phyloP scores from a whole-genome alignment of 2,797 vertebrate genomes.

The Nasua narica region DNA sequence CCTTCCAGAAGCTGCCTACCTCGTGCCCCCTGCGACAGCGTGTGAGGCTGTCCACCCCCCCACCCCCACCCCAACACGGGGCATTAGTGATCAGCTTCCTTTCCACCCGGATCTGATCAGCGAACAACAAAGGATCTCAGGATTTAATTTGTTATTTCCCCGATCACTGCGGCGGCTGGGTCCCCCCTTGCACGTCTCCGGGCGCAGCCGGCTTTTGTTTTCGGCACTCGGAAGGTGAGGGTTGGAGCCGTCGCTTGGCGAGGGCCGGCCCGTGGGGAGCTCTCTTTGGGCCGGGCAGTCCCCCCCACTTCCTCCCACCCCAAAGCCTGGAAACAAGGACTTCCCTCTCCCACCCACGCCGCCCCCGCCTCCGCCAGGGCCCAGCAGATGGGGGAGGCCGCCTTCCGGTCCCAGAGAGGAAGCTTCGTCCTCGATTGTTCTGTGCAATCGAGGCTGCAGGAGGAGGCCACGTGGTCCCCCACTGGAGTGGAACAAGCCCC shows the following conservation, averaged over 20 bases:
- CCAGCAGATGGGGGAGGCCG: constrained; percentile 4
- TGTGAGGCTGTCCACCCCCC: fast-evolving
- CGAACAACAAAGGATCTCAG: not conserved
- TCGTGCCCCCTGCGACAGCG: not conserved
- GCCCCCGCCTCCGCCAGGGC: not conserved
- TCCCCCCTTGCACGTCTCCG: fast-evolving
- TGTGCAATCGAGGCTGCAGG: constrained; percentile 1
- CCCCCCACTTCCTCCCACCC: constrained; percentile 50
- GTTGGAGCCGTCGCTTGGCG: not conserved
- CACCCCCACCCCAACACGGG: too few relatives aligned
- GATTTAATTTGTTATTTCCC: not conserved
- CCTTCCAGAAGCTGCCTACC: not conserved
- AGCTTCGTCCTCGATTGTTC: constrained; percentile 64
- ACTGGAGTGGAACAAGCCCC: not conserved
- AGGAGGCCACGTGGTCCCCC: constrained; percentile 48
- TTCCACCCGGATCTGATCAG: not conserved
- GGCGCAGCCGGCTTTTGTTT: not conserved
- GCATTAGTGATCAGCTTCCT: not conserved
- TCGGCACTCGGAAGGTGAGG: not conserved
- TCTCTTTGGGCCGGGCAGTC: not conserved
- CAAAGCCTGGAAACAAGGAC: constrained; percentile 38
- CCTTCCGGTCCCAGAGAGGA: constrained; percentile 66
- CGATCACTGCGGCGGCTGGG: fast-evolving
- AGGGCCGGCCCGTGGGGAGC: not conserved
- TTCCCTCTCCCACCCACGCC: constrained; percentile 49